Percentiles rank a stretch among this genome's conserved stretches.
Conservation (phyloP, 2,797 vertebrate species). For the Trachops cirrhosus region DNA sequence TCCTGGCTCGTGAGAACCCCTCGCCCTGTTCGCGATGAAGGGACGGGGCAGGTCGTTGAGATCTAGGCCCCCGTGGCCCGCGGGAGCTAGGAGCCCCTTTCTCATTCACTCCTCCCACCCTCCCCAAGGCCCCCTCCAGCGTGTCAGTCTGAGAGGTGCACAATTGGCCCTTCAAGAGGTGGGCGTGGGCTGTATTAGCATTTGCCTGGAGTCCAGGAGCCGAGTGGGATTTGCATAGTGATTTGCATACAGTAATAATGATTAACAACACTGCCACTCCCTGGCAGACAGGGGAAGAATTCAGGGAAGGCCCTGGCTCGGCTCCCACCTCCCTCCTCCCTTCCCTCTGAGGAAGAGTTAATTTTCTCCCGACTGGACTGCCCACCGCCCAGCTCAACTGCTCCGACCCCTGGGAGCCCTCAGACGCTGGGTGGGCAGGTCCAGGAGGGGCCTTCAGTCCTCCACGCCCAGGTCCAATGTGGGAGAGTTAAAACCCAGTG, state of each 20-base stretch:
- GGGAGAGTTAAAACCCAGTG: neutral
- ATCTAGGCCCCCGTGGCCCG: neutral
- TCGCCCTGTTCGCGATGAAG: neutral
- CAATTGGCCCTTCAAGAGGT: constrained; percentile 53
- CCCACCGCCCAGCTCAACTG: neutral
- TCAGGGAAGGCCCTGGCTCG: constrained; percentile 58
- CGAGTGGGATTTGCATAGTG: constrained; percentile 63
- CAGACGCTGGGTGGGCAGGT: neutral
- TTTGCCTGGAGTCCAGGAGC: constrained; percentile 55
- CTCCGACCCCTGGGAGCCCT: neutral
- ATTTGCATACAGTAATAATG: constrained; percentile 77
- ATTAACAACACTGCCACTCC: constrained; percentile 79
- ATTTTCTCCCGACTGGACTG: neutral
- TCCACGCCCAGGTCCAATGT: neutral
- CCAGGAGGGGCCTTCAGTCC: neutral
- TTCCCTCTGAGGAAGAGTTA: neutral
- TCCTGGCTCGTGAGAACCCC: neutral
- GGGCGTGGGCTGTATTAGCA: constrained; percentile 52
- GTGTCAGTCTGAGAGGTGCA: constrained; percentile 32
- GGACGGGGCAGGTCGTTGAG: neutral
- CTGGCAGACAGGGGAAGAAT: constrained; percentile 74
- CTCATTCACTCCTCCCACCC: neutral
- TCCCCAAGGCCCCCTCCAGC: neutral
- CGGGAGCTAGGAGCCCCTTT: neutral
- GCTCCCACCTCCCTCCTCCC: constrained; percentile 4